These are phyloP conservation scores for Sitodiplosis mosellana DNA, from an alignment of 1,140 invertebrate species.

Conservation along the genomic window DNA sequence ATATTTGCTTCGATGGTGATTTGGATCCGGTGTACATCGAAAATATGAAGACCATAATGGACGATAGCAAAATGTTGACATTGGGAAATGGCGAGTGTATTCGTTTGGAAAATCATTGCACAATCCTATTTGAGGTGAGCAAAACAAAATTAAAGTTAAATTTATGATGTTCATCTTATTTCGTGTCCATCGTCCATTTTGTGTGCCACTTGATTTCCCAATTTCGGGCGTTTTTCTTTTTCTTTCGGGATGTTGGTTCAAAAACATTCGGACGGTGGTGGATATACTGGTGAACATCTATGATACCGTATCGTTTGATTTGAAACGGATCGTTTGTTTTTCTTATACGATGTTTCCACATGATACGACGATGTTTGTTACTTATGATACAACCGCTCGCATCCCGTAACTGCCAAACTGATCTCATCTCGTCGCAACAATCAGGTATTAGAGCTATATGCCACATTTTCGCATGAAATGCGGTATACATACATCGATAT, in stretches of 20 bases:
- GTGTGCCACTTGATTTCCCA: no score
- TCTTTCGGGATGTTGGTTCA: neutral
- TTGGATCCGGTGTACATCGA: slow-evolving; percentile 88
- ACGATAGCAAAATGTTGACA: slow-evolving; percentile 78
- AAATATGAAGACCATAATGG: slow-evolving; percentile 94
- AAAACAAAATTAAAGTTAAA: slow-evolving; percentile 6
- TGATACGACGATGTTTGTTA: neutral
- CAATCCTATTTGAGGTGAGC: slow-evolving; percentile 66
- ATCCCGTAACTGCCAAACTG: no score
- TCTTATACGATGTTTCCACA: neutral
- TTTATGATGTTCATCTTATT: slow-evolving; percentile 1
- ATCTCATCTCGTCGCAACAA: no score
- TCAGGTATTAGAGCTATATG: neutral
- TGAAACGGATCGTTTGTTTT: neutral
- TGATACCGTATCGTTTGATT: neutral
- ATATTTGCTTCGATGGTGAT: slow-evolving; percentile 82
- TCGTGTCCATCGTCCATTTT: neutral
- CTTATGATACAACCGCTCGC: no score
- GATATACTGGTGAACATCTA: no score
- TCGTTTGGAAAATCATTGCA: slow-evolving; percentile 57
- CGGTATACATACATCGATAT: neutral
- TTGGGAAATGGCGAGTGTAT: slow-evolving; percentile 82
- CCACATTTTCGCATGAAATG: neutral
- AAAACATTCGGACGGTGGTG: no score
- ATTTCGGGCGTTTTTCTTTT: slow-evolving; percentile 2